phyloP scores from a whole-genome alignment of 2,888 invertebrate species.

The Drosophila pseudotalamancana region DNA sequence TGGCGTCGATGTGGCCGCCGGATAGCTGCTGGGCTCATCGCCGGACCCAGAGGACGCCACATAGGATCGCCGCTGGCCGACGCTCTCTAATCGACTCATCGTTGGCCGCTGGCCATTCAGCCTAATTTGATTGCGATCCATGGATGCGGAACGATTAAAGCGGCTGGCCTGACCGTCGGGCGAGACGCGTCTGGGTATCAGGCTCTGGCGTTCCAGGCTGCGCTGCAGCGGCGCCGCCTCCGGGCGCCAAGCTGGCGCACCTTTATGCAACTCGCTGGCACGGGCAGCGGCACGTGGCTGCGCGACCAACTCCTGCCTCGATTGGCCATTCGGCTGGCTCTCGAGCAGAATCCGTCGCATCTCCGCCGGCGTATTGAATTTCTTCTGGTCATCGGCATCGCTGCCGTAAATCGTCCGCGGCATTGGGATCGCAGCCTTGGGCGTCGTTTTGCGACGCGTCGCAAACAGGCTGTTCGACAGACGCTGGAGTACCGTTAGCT shows the following conservation, averaged over 20 bases:
- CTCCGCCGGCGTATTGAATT: conserved; percentile 49
- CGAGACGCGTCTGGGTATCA: conserved; percentile 75
- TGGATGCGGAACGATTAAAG: conserved; percentile 76
- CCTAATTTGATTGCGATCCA: conserved; percentile 81
- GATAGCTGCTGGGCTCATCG: conserved; percentile 24
- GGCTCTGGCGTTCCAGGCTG: conserved; percentile 74
- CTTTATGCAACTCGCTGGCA: not conserved
- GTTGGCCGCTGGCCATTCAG: conserved; percentile 2
- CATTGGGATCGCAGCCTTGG: conserved; percentile 75
- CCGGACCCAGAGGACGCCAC: conserved; percentile 28
- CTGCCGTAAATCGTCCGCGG: conserved; percentile 68
- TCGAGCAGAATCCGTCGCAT: conserved; percentile 82
- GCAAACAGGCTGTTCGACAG: conserved; percentile 82
- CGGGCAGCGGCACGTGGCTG: conserved; percentile 9
- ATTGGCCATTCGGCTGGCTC: conserved; percentile 68
- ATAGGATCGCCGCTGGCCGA: conserved; percentile 53
- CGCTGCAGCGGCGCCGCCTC: conserved; percentile 49
- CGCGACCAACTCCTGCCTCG: not conserved
- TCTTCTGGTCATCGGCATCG: not conserved
- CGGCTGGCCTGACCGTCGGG: conserved; percentile 49
- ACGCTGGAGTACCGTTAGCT: conserved; percentile 82
- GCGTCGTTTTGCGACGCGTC: conserved; percentile 81
- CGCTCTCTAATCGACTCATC: conserved; percentile 54
- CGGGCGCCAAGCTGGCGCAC: not conserved
- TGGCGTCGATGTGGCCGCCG: conserved; percentile 60